These are phyloP conservation scores for Strigamia maritima DNA, from an alignment of 2,888 invertebrate genomes.

Conservation along the genomic window DNA sequence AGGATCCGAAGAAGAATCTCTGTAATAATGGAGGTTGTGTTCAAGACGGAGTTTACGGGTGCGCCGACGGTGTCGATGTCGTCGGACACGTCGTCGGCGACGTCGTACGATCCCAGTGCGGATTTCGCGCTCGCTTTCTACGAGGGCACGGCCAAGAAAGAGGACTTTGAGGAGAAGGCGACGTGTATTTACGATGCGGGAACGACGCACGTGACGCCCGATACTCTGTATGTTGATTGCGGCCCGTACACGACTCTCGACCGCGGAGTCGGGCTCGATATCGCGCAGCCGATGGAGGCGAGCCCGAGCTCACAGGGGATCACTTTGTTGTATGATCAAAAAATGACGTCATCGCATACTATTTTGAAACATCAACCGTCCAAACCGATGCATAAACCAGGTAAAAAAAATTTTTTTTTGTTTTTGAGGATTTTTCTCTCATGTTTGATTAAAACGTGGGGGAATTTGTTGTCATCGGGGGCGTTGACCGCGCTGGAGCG, in stretches of 20 bases:
- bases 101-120: slow-evolving; percentile 69
- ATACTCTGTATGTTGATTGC: slow-evolving; percentile 37
- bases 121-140: slow-evolving; percentile 79
- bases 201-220: slow-evolving; percentile 39
- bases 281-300: not conserved
- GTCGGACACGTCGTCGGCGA: slow-evolving; percentile 62
- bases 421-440: too few species aligned
- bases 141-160: slow-evolving; percentile 54
- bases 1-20: too few species aligned
- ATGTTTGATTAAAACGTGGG: not conserved
- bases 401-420: not conserved
- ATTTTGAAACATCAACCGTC: not conserved
- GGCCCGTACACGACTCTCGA: not conserved
- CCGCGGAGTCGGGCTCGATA: not conserved
- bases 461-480: not conserved
- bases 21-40: slow-evolving; percentile 60
- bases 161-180: slow-evolving; percentile 41
- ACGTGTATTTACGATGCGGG: slow-evolving; percentile 35
- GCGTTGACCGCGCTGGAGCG: not conserved
- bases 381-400: not conserved
- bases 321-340: slow-evolving; percentile 16
- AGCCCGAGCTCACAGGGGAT: not conserved
- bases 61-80: slow-evolving; percentile 62
- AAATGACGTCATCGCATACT: not conserved
- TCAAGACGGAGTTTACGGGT: slow-evolving; percentile 64